These are phyloP conservation scores for Pseudococcus jackbeardsleyi DNA, from an alignment of 2,888 invertebrate genomes.

Conservation along the genomic window DNA sequence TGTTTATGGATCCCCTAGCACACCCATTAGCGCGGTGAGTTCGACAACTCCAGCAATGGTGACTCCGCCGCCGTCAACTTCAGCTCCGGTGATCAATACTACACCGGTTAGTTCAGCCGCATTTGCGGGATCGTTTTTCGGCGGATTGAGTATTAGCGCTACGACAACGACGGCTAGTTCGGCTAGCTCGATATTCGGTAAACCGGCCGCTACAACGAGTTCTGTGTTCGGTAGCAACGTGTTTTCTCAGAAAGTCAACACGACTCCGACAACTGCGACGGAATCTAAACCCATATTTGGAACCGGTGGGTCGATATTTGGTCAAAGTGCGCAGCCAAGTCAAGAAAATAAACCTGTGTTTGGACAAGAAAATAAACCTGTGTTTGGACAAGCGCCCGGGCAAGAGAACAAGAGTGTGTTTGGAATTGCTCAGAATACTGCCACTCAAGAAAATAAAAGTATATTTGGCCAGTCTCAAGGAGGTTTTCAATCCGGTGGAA, in stretches of 20 bases:
- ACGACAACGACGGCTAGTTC: conserved; percentile 27
- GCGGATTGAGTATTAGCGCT: conserved; percentile 26
- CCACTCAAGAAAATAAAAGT: conserved; percentile 35
- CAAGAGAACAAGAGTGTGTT: conserved; percentile 37
- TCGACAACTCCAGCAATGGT: neutral
- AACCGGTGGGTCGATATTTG: neutral
- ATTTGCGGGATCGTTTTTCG: conserved; percentile 49
- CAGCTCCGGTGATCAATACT: neutral
- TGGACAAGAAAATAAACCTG: too few relatives aligned
- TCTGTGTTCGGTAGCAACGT: conserved; percentile 27
- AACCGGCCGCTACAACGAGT: neutral
- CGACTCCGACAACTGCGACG: neutral
- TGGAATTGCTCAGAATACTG: neutral
- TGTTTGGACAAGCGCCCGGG: neutral
- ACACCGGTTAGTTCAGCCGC: neutral
- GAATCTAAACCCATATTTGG: conserved; percentile 33
- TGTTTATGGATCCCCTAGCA: conserved; percentile 1
- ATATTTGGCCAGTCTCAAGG: conserved; percentile 6
- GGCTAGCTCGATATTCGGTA: conserved; percentile 37
- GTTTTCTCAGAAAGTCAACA: conserved; percentile 30
- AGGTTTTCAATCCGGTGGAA: neutral
- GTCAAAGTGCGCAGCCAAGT: neutral
- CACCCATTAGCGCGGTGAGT: neutral
- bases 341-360: conserved; percentile 40
- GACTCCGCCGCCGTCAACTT: neutral